Evolutionary conservation across 2,113 vertebrate genomes (phyloP).

Genomic region (Charadrius vociferus): DNA sequence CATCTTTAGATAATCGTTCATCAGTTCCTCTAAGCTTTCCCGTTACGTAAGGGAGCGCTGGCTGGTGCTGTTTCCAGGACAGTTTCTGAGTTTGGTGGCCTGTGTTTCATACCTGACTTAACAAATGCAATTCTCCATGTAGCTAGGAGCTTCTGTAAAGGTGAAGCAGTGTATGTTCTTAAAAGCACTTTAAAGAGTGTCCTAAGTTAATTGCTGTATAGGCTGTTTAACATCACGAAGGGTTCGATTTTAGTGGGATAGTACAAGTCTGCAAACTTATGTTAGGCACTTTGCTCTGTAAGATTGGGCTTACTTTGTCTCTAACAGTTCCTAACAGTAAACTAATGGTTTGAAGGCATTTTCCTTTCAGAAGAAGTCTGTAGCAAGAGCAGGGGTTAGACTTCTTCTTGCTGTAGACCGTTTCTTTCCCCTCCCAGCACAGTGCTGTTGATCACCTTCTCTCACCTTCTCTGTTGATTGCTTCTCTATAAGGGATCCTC

Average conservation of each 20-base stretch:
- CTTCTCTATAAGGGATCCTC: not conserved
- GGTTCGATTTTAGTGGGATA: not conserved
- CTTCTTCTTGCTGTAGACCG: not conserved
- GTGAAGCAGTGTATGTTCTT: not conserved
- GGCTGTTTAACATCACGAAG: not conserved
- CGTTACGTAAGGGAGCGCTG: fast-evolving
- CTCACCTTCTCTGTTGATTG: no score
- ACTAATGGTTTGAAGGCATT: not conserved
- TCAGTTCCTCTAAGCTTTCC: not conserved
- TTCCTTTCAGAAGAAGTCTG: not conserved
- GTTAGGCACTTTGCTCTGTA: not conserved
- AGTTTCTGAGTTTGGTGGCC: not conserved
- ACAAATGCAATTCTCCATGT: not conserved
- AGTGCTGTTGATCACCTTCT: not conserved
- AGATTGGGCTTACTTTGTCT: not conserved
- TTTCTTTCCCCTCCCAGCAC: not conserved
- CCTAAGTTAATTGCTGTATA: not conserved
- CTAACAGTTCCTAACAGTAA: not conserved
- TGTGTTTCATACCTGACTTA: not conserved
- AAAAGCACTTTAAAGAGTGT: not conserved
- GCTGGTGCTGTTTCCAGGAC: not conserved
- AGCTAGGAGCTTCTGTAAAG: not conserved
- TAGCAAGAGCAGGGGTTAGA: not conserved
- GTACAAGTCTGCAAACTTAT: not conserved
- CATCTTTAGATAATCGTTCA: not conserved